Percentiles rank a stretch among this genome's conserved stretches.
phyloP scores from a whole-genome alignment of 2,797 vertebrate species.

The Lepilemur ruficaudatus region DNA sequence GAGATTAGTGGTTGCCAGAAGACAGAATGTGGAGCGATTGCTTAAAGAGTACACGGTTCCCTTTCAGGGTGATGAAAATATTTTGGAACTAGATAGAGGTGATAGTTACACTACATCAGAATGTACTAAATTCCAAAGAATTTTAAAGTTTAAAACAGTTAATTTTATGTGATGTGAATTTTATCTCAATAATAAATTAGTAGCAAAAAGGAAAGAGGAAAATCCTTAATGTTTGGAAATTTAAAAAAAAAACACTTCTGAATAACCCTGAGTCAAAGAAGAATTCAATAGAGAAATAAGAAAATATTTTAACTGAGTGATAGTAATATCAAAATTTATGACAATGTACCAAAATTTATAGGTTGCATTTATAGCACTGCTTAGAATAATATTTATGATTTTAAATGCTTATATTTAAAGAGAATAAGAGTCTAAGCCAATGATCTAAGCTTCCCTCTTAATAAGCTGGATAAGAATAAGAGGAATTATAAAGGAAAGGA shows the following conservation, averaged over 20 bases:
- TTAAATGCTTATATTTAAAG: constrained; percentile 38
- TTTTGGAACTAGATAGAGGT: not conserved
- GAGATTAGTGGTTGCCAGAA: not conserved
- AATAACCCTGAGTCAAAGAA: not conserved
- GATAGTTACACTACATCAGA: not conserved
- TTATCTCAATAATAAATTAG: not conserved
- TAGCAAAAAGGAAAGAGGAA: not conserved
- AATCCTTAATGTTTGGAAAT: not conserved
- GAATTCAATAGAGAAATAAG: not conserved
- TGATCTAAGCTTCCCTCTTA: not conserved
- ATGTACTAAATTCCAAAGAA: not conserved
- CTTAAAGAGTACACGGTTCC: not conserved
- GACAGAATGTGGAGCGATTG: not conserved
- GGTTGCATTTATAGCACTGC: not conserved
- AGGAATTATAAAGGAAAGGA: not conserved
- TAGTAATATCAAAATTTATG: not conserved
- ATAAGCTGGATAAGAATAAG: not conserved
- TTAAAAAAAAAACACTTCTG: not conserved
- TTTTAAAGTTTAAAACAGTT: not conserved
- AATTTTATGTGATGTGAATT: not conserved
- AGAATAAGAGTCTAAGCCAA: not conserved
- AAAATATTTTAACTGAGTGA: constrained; percentile 27
- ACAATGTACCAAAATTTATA: not conserved
- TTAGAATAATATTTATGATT: constrained; percentile 4
- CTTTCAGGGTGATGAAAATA: not conserved